Percentiles rank a stretch among this genome's conserved stretches.
phyloP scores from a whole-genome alignment of 2,797 vertebrate species.

The Telmatherina bonti region DNA sequence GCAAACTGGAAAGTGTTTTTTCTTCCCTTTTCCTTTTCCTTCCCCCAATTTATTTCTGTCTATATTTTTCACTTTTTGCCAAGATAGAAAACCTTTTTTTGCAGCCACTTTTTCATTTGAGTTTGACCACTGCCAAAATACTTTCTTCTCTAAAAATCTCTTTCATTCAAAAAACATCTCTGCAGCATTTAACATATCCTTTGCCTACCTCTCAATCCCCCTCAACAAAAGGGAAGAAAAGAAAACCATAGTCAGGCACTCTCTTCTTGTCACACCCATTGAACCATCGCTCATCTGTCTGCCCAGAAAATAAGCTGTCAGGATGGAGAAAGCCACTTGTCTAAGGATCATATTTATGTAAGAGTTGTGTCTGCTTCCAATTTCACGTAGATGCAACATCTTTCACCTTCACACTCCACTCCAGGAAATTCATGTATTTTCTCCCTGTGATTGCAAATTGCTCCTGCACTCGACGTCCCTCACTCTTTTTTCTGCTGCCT shows the following conservation, averaged over 20 bases:
- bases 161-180: slow-evolving; percentile 58
- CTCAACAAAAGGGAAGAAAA: slow-evolving; percentile 31
- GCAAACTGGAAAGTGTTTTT: slow-evolving; percentile 11
- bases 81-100: slow-evolving; percentile 21
- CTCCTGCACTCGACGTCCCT: slow-evolving; percentile 52
- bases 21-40: not conserved
- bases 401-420: slow-evolving; percentile 76
- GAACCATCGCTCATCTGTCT: slow-evolving; percentile 71
- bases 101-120: slow-evolving; percentile 27
- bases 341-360: slow-evolving; percentile 80
- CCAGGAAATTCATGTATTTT: slow-evolving; percentile 75
- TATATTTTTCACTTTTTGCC: not conserved
- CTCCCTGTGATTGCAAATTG: slow-evolving; percentile 72
- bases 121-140: slow-evolving; percentile 32
- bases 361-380: slow-evolving; percentile 75
- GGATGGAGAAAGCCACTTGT: slow-evolving; percentile 65
- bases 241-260: slow-evolving; percentile 49
- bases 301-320: slow-evolving; percentile 80
- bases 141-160: slow-evolving; percentile 38
- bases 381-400: slow-evolving; percentile 73
- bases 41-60: too few species aligned
- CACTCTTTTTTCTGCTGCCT: slow-evolving; percentile 50
- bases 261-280: slow-evolving; percentile 68
- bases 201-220: slow-evolving; percentile 36
- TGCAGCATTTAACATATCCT: slow-evolving; percentile 62